Base-by-base conservation (phyloP, 2,797 vertebrate species). In the Percopsis omiscomaycus region DNA sequence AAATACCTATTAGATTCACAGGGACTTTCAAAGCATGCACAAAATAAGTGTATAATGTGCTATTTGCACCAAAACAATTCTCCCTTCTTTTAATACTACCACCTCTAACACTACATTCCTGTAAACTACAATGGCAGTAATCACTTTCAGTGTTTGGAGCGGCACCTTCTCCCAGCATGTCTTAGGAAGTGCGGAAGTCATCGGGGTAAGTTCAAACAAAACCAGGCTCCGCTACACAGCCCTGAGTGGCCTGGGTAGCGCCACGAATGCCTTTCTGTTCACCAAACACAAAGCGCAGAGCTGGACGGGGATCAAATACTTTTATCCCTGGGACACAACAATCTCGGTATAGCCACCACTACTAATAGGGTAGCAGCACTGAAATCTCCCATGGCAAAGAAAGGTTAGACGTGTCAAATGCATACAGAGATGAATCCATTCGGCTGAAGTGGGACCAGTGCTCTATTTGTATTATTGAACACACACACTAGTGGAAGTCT, bases 211-310 rank as follows among this genome's bases (percentile, higher is more conserved):
- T 74, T 77, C 44, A 79, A 82, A 80, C 67, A 77, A 85, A 85
- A 84, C 75, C 37, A 37, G 81, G 73, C 74, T 83, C 44, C 3
- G 70, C 76, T 76, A 64, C 73, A 66, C 47, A 2, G 66, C 66
- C 50, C 72, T 15, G 58, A 75, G 80, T 66, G 50, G 64, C 3
- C 5, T 48, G 49, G 75, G 79, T 69, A 59, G 11, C 53, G 72
- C 51, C 71, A 64, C 67, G 73, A 86, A 66, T 28, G 66, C 54
- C 70, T 59, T 22, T 22, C 80, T 90, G 83, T 86, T 88, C 84
- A 73, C 77, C 27, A 32, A 81, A 68, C 60, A 77, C 80, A 67
- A 77, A 69, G 75, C 66, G 75, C 72, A 0, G 52, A 69, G 68
- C 56, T 81, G 73, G 79, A 85, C 15, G 56, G 60, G 58, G 60